Conservation (phyloP, 2,797 vertebrate genomes). For the Sternarchorhynchus goeldii region DNA sequence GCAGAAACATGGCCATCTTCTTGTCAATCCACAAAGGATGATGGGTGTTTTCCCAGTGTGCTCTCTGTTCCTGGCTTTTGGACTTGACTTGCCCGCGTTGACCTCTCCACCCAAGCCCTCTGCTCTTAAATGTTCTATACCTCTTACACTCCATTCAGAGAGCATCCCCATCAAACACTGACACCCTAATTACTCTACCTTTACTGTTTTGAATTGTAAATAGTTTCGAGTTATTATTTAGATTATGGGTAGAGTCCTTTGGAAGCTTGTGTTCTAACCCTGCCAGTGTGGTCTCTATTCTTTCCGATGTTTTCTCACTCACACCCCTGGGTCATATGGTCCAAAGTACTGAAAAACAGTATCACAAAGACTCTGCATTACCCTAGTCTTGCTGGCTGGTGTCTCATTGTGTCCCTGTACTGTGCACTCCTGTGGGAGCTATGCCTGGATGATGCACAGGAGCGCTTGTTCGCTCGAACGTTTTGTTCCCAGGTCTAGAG, state of each 20-base stretch:
- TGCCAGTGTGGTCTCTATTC: neutral
- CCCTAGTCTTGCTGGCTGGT: neutral
- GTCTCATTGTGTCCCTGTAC: neutral
- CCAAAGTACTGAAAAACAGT: too few relatives aligned
- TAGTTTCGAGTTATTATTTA: neutral
- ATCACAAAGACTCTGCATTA: neutral
- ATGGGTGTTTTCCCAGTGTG: slow-evolving; percentile 30
- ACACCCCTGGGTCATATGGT: neutral
- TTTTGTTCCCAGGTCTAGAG: slow-evolving; percentile 23
- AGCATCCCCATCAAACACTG: slow-evolving; percentile 43
- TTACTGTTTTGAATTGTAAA: slow-evolving; percentile 41
- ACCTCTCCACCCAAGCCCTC: slow-evolving; percentile 22
- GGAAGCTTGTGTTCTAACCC: neutral
- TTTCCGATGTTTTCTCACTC: neutral
- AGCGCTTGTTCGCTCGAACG: slow-evolving; percentile 22
- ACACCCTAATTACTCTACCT: slow-evolving; percentile 41
- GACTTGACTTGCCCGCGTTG: slow-evolving; percentile 23
- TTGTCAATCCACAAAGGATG: slow-evolving; percentile 9
- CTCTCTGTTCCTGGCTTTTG: slow-evolving; percentile 6
- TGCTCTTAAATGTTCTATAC: slow-evolving; percentile 30
- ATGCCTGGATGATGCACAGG: slow-evolving; percentile 52
- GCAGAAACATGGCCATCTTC: slow-evolving; percentile 14
- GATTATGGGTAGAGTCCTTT: neutral
- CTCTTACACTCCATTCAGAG: slow-evolving; percentile 29
- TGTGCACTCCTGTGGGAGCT: slow-evolving; percentile 35